Evolutionary conservation across 2,113 vertebrate genomes (phyloP).

Genomic region (Rattus norvegicus): DNA sequence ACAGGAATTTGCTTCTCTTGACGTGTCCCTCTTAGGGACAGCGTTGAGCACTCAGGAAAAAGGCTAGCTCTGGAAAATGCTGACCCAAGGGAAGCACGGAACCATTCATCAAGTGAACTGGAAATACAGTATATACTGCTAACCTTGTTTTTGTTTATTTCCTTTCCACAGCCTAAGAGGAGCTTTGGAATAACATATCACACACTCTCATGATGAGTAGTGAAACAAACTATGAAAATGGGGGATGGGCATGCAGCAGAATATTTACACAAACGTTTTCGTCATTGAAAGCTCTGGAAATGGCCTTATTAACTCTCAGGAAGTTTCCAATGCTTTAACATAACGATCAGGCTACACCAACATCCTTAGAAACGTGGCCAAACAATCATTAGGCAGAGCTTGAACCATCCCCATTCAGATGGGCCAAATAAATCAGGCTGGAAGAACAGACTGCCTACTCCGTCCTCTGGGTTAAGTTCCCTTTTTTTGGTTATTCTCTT

Average conservation of each 20-base stretch:
- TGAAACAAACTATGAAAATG: conserved; percentile 45
- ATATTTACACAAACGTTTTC: conserved; percentile 61
- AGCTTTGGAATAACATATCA: conserved; percentile 52
- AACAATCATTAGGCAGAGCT: conserved; percentile 76
- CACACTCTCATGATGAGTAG: conserved; percentile 38
- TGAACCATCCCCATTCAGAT: conserved; percentile 76
- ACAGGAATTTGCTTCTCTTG: conserved; percentile 21
- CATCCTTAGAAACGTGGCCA: conserved; percentile 74
- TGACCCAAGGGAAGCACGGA: conserved; percentile 53
- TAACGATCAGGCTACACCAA: conserved; percentile 63
- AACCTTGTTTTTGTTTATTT: neutral
- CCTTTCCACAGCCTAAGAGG: conserved; percentile 65
- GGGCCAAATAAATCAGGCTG: conserved; percentile 24
- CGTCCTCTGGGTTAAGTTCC: conserved; percentile 56
- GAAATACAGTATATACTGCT: conserved; percentile 80
- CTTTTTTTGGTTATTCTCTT: conserved; percentile 55
- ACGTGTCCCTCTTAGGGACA: neutral
- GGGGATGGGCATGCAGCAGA: neutral
- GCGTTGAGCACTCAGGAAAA: neutral
- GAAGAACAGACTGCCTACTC: conserved; percentile 30
- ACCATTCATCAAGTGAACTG: conserved; percentile 77
- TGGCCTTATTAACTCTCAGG: conserved; percentile 64
- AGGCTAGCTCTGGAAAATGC: conserved; percentile 70
- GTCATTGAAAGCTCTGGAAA: conserved; percentile 44
- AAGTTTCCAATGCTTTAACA: conserved; percentile 76